phyloP scores from a whole-genome alignment of 2,113 vertebrate species.

The Limanda limanda region DNA sequence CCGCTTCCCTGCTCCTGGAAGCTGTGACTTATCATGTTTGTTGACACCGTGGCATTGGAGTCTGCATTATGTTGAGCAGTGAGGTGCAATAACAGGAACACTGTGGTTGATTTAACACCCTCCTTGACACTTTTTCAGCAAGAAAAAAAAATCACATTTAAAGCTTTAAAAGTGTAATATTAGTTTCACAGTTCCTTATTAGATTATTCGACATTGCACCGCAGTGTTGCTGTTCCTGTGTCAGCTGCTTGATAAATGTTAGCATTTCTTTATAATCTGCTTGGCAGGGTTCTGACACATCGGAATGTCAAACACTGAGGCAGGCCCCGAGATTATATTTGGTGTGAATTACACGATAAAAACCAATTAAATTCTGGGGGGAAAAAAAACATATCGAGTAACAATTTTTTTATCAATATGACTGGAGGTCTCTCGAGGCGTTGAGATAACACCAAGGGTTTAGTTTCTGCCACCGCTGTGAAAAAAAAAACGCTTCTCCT shows the following conservation, averaged over 20 bases:
- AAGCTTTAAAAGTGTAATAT: background rate
- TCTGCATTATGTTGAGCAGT: background rate
- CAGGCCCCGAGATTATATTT: background rate
- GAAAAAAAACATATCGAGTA: background rate
- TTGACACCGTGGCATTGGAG: background rate
- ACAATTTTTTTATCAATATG: background rate
- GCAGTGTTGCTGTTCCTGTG: background rate
- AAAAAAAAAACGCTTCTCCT: constrained; percentile 29
- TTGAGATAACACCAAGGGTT: constrained; percentile 16
- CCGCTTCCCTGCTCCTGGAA: constrained; percentile 36
- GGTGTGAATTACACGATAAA: background rate
- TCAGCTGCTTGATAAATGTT: background rate
- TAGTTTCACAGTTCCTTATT: background rate
- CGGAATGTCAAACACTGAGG: background rate
- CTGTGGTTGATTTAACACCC: constrained; percentile 6
- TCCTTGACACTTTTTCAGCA: background rate
- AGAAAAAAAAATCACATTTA: background rate
- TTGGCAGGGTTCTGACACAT: constrained; percentile 1
- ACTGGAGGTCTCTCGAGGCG: background rate
- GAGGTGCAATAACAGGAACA: background rate
- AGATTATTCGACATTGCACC: background rate
- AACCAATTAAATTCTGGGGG: background rate
- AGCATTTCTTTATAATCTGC: background rate
- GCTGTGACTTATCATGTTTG: background rate
- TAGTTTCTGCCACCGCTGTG: constrained; percentile 39